Base-by-base conservation (phyloP, 2,113 vertebrate genomes). In the Petaurus breviceps region DNA sequence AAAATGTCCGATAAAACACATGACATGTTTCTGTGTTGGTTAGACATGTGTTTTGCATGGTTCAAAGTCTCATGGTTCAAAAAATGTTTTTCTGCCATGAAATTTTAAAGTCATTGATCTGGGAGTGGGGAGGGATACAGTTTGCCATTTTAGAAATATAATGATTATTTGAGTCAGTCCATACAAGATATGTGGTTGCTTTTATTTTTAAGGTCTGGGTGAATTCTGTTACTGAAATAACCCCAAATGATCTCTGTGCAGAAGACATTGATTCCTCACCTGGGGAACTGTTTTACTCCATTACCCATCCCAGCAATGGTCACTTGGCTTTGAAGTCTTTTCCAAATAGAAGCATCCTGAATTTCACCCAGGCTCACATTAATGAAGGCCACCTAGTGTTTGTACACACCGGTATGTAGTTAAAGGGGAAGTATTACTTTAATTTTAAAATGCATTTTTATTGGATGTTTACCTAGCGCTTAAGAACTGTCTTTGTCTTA, bases 321-420 rank as follows among this genome's bases (percentile, higher is more conserved):
- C 98, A 99, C 92, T 98, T 99, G 98, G 98, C 99, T 96, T 97
- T 99, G 94, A 99, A 99, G 97, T 99, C 97, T 43, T 98, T 98
- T 97, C 98, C 99, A 49, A 98, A 98, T 95, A 98, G 90, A 93
- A 98, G 96, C 0, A 98, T 99, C 96, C 98, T 99, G 95, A 99
- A 98, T 98, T 99, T 99, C 98, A 99, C 99, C 8, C 99, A 99
- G 98, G 97, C 98, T 68, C 98, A 99, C 96, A 98, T 99, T 94
- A 98, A 98, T 52, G 98, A 99, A 91, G 98, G 99, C 0, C 99
- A 99, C 91, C 98, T 99, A 50, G 97, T 99, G 47, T 99, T 99
- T 97, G 98, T 99, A 47, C 99, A 99, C 95, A 98, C 96, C 90
- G 99, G 99, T 99, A 98, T 98, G 99, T 96, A 28, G 16, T 19